A percentile compares a stretch with the other conserved stretches of the same genome.
These are phyloP conservation scores for Apis dorsata DNA, from an alignment of 1,140 invertebrate species.

Conservation along the genomic window DNA sequence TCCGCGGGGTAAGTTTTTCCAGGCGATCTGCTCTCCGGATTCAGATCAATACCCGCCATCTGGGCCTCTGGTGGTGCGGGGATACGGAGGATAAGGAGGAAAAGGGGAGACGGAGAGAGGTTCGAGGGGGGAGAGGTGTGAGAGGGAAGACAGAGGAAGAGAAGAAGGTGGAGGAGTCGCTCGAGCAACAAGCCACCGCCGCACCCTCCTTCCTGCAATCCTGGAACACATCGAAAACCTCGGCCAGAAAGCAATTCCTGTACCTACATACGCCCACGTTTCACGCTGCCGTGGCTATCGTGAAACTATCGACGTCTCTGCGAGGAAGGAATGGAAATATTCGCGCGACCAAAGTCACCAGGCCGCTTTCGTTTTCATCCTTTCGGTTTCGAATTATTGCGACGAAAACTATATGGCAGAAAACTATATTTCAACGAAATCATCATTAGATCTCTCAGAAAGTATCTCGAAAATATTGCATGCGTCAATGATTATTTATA, in stretches of 20 bases:
- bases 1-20: conserved; percentile 75
- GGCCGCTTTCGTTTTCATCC: neutral
- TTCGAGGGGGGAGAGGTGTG: conserved; percentile 43
- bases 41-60: conserved; percentile 79
- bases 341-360: neutral
- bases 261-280: conserved; percentile 57
- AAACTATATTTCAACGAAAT: neutral
- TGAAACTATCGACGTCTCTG: conserved; percentile 2
- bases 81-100: conserved; percentile 66
- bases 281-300: conserved; percentile 52
- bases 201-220: conserved; percentile 68
- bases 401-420: no score
- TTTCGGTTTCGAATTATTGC: neutral
- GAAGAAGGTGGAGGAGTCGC: conserved; percentile 71
- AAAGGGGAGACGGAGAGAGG: conserved; percentile 39
- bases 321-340: neutral
- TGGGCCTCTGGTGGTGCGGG: conserved; percentile 66
- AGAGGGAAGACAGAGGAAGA: conserved; percentile 21
- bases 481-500: no score
- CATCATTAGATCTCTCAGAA: no score
- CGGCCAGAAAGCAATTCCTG: conserved; percentile 63
- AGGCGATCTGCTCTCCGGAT: conserved; percentile 77
- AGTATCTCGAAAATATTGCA: no score
- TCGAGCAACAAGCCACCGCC: conserved; percentile 77
- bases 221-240: conserved; percentile 66